These are phyloP conservation scores for Spea multiplicata DNA, from an alignment of 2,113 vertebrate genomes.

Conservation along the genomic window DNA sequence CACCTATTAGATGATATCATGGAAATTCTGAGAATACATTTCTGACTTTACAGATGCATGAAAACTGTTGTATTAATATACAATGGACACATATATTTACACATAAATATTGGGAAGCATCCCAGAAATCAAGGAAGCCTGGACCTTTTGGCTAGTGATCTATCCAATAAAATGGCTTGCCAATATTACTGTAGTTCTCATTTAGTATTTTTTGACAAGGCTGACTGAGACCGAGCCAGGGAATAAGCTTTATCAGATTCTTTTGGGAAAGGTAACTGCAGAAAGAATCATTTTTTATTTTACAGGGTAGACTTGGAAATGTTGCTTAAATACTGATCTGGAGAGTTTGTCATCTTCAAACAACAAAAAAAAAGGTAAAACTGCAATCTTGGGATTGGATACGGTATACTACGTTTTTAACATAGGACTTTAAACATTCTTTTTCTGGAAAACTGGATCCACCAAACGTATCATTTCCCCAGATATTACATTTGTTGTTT, in stretches of 20 bases:
- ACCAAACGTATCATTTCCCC: no score
- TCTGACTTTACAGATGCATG: no score
- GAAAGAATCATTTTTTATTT: constrained; percentile 43
- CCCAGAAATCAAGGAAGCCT: constrained; percentile 60
- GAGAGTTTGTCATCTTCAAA: constrained; percentile 29
- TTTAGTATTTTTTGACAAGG: constrained; percentile 58
- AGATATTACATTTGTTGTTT: no score
- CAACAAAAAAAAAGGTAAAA: constrained; percentile 11
- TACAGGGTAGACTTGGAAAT: neutral
- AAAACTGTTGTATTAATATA: no score
- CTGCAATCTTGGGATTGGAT: constrained; percentile 5
- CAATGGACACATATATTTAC: constrained; percentile 6
- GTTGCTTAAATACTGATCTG: no score
- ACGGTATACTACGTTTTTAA: neutral
- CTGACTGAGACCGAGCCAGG: constrained; percentile 55
- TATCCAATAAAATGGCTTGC: constrained; percentile 57
- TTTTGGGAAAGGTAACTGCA: constrained; percentile 57
- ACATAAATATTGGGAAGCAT: constrained; percentile 51
- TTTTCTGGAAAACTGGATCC: no score
- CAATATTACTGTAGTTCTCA: constrained; percentile 55
- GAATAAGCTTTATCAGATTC: constrained; percentile 45
- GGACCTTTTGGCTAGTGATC: constrained; percentile 46
- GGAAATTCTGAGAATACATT: constrained; percentile 18
- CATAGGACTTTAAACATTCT: no score
- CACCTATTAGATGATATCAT: constrained; percentile 1